phyloP scores from a whole-genome alignment of 2,888 invertebrate genomes.

The Lycophotia porphyrea region DNA sequence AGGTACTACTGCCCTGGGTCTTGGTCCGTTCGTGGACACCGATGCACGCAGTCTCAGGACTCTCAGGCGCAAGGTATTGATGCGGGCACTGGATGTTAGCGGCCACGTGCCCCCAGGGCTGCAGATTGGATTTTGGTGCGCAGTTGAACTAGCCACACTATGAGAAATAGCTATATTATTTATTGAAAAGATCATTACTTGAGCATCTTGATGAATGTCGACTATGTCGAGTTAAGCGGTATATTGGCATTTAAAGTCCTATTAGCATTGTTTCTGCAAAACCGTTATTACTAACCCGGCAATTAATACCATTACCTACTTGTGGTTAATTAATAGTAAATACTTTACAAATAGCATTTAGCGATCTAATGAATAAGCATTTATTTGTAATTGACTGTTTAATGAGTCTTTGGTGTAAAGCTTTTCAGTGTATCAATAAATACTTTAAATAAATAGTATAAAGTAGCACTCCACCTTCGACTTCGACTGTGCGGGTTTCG shows the following conservation, averaged over 20 bases:
- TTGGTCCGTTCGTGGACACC: too few relatives aligned
- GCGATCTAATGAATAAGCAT: slow-evolving; percentile 28
- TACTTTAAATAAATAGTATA: slow-evolving; percentile 6
- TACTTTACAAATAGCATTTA: slow-evolving; percentile 35
- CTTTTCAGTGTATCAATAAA: slow-evolving; percentile 3
- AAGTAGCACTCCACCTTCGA: neutral
- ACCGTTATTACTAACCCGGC: slow-evolving; percentile 24
- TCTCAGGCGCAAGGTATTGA: too few relatives aligned
- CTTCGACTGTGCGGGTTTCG: neutral
- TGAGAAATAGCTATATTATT: slow-evolving; percentile 4
- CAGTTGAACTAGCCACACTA: neutral
- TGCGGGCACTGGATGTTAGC: too few relatives aligned
- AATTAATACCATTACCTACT: slow-evolving; percentile 36
- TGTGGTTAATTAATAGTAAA: slow-evolving; percentile 42
- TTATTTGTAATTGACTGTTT: slow-evolving; percentile 18
- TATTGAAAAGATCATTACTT: neutral
- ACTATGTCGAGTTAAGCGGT: neutral
- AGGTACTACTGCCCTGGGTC: too few relatives aligned
- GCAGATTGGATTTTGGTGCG: too few relatives aligned
- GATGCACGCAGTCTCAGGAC: too few relatives aligned
- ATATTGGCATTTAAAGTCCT: slow-evolving; percentile 26
- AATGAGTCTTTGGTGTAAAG: neutral
- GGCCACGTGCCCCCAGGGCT: too few relatives aligned
- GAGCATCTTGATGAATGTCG: neutral
- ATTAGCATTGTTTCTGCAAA: slow-evolving; percentile 28